phyloP scores from a whole-genome alignment of 2,888 invertebrate species.

The Caenorhabditis sulstoni region DNA sequence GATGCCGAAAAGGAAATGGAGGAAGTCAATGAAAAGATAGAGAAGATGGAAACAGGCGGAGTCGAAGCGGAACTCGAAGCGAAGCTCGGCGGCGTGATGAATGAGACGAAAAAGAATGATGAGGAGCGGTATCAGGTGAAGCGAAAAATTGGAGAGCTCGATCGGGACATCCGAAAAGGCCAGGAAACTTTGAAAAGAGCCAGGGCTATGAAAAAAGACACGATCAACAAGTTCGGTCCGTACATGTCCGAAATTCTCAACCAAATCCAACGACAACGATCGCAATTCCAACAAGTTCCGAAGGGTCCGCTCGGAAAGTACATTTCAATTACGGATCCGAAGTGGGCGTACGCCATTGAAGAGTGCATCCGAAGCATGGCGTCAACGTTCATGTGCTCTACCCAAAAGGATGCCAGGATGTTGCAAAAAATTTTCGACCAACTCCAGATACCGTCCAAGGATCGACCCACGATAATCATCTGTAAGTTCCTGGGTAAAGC shows the following conservation, averaged over 20 bases:
- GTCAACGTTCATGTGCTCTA: conserved; percentile 51
- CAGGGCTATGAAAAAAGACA: conserved; percentile 28
- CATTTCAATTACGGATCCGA: conserved; percentile 66
- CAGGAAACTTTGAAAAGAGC: neutral
- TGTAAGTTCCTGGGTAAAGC: conserved; percentile 22
- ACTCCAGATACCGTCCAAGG: conserved; percentile 12
- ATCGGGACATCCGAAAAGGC: neutral
- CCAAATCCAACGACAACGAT: conserved; percentile 51
- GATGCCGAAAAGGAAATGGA: neutral
- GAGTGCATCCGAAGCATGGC: conserved; percentile 39
- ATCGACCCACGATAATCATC: conserved; percentile 42
- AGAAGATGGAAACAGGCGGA: conserved; percentile 19
- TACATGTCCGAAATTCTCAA: conserved; percentile 59
- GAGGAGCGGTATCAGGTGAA: conserved; percentile 9
- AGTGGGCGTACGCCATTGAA: conserved; percentile 72
- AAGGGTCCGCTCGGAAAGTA: conserved; percentile 75
- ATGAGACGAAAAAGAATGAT: conserved; percentile 31
- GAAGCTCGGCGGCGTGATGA: neutral
- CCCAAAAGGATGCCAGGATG: conserved; percentile 26
- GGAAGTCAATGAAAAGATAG: conserved; percentile 6
- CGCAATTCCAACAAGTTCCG: conserved; percentile 63
- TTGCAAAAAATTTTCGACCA: conserved; percentile 39
- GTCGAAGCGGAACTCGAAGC: conserved; percentile 3
- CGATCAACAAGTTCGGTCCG: conserved; percentile 65
- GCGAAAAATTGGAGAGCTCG: neutral